Base-by-base conservation (phyloP, 2,113 vertebrate species). In the Tursiops truncatus region DNA sequence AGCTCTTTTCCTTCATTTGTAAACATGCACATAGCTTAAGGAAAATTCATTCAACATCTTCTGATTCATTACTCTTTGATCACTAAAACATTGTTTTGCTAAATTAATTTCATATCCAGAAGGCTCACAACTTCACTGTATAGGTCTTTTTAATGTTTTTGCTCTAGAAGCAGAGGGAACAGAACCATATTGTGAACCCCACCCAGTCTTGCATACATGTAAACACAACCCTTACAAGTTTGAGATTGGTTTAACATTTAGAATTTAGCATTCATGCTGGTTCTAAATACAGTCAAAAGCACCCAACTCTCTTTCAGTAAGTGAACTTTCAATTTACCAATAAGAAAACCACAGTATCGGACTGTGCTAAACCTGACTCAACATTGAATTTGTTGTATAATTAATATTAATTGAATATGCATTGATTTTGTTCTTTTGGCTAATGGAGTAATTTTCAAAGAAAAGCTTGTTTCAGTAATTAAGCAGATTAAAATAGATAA, bases 401-500 rank as follows among this genome's bases (percentile, higher is more conserved):
- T 97, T 97, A 96, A 97, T 95, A 97, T 97, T 95, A 95, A 97
- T 70, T 92, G 96, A 94, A 90, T 96, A 96, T 96, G 83, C 87
- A 97, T 97, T 79, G 97, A 97, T 97, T 96, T 95, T 97, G 89
- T 95, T 97, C 95, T 95, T 95, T 77, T 74, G 83, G 92, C 79
- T 97, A 95, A 97, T 96, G 83, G 96, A 94, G 96, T 92, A 73
- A 97, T 97, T 97, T 96, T 89, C 86, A 95, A 98, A 97, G 97
- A 80, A 97, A 93, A 91, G 79, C 95, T 91, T 81, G 47, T 90
- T 95, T 96, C 74, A 77, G 94, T 96, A 97, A 96, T 96, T 97
- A 98, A 92, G 91, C 83, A 90, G 95, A 98, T 98, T 97, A 97
- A 97, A 97, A 97, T 90, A 96, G 95, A 98, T 96, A 94, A 87